Conservation (phyloP, 2,113 vertebrate species). For the Circaetus gallicus region DNA sequence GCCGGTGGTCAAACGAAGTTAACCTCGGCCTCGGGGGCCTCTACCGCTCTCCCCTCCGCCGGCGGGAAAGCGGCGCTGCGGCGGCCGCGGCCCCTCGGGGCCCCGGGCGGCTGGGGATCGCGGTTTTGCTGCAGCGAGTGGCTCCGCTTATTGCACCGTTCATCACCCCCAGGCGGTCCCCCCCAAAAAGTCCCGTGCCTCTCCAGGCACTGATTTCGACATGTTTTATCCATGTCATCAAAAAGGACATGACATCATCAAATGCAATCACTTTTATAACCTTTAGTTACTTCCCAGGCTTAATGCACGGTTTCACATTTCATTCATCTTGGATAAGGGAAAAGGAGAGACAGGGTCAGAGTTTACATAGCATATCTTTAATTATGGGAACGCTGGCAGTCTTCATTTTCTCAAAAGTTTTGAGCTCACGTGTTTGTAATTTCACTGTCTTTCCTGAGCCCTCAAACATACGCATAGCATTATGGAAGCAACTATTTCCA, state of each 20-base stretch:
- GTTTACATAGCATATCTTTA: background rate
- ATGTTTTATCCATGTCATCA: background rate
- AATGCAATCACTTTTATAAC: background rate
- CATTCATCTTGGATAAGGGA: background rate
- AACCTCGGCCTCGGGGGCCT: background rate
- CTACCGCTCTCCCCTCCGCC: too few relatives aligned
- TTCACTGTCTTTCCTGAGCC: background rate
- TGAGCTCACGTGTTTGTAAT: constrained; percentile 14
- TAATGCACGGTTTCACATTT: background rate
- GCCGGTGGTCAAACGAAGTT: background rate
- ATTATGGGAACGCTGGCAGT: background rate
- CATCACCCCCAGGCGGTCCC: too few relatives aligned
- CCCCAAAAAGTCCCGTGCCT: too few relatives aligned
- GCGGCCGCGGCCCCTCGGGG: background rate
- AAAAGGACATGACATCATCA: background rate
- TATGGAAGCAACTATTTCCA: background rate
- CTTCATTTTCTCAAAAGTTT: background rate
- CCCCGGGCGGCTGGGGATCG: too few relatives aligned
- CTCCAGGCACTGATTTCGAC: background rate
- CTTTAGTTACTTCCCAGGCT: background rate
- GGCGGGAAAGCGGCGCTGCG: background rate
- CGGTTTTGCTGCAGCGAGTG: background rate
- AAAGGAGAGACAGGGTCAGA: background rate
- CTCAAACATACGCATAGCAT: background rate
- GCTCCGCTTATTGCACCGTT: fast-evolving